phyloP scores from a whole-genome alignment of 2,797 vertebrate genomes.

The Sus cebifrons region DNA sequence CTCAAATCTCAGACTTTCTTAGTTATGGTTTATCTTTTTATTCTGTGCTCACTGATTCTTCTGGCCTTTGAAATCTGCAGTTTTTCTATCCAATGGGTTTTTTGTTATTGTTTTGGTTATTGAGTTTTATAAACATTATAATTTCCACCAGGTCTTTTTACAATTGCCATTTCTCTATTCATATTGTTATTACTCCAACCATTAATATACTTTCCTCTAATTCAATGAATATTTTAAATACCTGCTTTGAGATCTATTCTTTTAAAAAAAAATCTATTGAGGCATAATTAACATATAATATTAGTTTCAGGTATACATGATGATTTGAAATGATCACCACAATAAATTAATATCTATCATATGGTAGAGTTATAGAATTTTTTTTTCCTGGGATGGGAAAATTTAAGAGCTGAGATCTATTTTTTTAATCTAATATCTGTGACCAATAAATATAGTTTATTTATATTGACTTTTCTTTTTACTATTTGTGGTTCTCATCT shows the following conservation, averaged over 20 bases:
- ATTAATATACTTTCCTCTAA: background rate
- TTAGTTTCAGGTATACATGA: no score
- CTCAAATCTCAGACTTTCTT: background rate
- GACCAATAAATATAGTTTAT: background rate
- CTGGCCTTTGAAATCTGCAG: background rate
- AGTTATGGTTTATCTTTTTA: background rate
- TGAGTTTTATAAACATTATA: background rate
- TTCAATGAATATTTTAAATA: constrained; percentile 8
- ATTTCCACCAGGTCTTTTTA: background rate
- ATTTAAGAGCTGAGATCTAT: background rate
- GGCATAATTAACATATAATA: background rate
- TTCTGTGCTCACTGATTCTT: background rate
- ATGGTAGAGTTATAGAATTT: background rate
- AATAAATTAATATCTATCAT: background rate
- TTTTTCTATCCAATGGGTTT: background rate
- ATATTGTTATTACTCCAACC: background rate
- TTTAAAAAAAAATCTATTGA: background rate
- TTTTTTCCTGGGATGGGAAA: background rate
- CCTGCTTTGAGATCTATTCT: background rate
- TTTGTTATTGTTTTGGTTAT: background rate
- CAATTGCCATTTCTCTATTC: background rate
- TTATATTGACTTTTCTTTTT: constrained; percentile 25
- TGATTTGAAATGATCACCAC: no score
- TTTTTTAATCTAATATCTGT: background rate
- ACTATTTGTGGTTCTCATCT: background rate